These are phyloP conservation scores for Papilio demoleus DNA, from an alignment of 2,888 invertebrate genomes.

Conservation along the genomic window DNA sequence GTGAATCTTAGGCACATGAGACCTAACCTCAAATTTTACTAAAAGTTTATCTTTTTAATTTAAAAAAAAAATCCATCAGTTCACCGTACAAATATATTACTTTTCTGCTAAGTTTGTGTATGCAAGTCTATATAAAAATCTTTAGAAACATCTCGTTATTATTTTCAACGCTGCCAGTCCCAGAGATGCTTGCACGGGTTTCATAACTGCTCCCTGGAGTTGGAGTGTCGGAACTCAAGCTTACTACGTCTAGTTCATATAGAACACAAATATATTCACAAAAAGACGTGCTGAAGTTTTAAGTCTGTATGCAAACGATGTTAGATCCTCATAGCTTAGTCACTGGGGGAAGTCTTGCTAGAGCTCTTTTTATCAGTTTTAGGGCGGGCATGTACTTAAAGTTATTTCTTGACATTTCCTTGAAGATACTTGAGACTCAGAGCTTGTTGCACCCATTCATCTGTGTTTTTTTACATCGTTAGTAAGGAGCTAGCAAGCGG, in stretches of 20 bases:
- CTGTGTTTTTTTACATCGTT: too few relatives aligned
- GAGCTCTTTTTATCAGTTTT: neutral
- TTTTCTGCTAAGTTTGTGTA: neutral
- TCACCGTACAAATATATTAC: neutral
- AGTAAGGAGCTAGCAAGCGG: too few relatives aligned
- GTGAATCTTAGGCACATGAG: too few relatives aligned
- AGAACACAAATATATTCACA: neutral
- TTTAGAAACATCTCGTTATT: neutral
- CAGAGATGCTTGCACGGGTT: neutral
- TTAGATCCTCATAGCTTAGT: neutral
- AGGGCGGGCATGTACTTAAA: neutral
- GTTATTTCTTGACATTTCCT: neutral
- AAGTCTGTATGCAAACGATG: neutral
- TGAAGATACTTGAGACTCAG: neutral
- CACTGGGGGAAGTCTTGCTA: neutral
- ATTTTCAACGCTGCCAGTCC: neutral
- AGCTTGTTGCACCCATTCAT: neutral
- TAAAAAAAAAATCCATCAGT: too few relatives aligned
- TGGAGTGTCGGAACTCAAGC: neutral
- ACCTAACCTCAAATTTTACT: too few relatives aligned
- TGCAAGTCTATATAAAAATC: neutral
- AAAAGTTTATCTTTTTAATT: too few relatives aligned
- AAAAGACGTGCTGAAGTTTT: slow-evolving; percentile 1
- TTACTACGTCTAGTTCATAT: neutral
- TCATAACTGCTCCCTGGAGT: neutral